A percentile compares a stretch with the other conserved stretches of the same genome.
phyloP scores from a whole-genome alignment of 1,140 invertebrate species.

The Wasmannia auropunctata region DNA sequence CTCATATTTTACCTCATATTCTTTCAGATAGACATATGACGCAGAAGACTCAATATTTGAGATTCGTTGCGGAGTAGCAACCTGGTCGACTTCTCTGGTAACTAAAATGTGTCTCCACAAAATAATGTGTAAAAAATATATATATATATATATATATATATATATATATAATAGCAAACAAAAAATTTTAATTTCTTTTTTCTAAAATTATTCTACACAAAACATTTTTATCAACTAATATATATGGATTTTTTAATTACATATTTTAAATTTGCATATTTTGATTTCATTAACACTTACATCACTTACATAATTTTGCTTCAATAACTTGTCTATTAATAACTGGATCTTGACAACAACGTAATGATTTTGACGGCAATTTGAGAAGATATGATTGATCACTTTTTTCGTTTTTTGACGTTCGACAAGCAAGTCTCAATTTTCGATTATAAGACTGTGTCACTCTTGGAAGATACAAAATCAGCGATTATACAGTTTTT shows the following conservation, averaged over 20 bases:
- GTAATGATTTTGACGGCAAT: constrained; percentile 45
- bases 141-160: too few species aligned
- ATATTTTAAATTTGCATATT: not conserved
- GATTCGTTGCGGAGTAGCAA: not conserved
- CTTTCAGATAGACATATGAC: constrained; percentile 38
- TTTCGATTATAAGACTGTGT: constrained; percentile 19
- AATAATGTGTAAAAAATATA: constrained; percentile 14
- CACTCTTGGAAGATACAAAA: constrained; percentile 28
- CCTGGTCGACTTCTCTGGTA: not conserved
- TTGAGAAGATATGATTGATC: constrained; percentile 33
- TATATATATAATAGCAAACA: not conserved
- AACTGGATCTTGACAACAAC: constrained; percentile 10
- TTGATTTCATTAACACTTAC: constrained; percentile 75
- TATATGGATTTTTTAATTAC: not conserved
- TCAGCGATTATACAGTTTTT: not conserved
- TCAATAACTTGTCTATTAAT: constrained; percentile 39
- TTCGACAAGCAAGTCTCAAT: not conserved
- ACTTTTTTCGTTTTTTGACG: constrained; percentile 27
- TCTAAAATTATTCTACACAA: not conserved
- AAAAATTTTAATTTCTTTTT: not conserved
- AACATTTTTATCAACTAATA: not conserved
- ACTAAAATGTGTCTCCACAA: constrained; percentile 43
- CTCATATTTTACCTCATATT: constrained; percentile 68
- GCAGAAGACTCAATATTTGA: constrained; percentile 43
- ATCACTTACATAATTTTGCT: constrained; percentile 83